These are phyloP conservation scores for Eleginops maclovinus DNA, from an alignment of 2,113 vertebrate species.

Conservation along the genomic window DNA sequence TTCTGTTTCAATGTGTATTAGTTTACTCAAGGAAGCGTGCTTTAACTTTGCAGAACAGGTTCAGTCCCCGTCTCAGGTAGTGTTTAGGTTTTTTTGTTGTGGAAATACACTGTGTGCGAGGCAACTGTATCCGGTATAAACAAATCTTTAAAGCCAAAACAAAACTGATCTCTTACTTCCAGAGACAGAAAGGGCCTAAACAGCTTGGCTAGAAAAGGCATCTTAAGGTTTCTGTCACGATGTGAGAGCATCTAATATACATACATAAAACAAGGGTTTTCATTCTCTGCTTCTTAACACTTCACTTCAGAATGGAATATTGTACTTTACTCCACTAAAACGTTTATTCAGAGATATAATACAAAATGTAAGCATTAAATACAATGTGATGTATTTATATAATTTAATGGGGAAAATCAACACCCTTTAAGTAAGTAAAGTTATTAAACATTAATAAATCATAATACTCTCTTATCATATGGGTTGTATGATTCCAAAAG, in stretches of 20 bases:
- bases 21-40: not conserved
- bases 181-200: not conserved
- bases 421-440: too few species aligned
- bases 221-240: not conserved
- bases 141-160: slow-evolving; percentile 28
- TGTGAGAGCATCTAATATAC: not conserved
- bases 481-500: too few species aligned
- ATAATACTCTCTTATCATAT: too few species aligned
- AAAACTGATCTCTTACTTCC: slow-evolving; percentile 7
- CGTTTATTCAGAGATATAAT: too few species aligned
- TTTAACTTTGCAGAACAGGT: slow-evolving; percentile 13
- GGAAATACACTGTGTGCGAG: slow-evolving; percentile 40
- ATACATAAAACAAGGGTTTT: not conserved
- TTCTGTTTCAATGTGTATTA: too few species aligned
- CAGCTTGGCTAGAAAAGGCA: not conserved
- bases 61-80: not conserved
- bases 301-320: too few species aligned
- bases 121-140: slow-evolving; percentile 58
- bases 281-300: too few species aligned
- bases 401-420: too few species aligned
- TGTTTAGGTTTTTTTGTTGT: slow-evolving; percentile 57
- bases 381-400: too few species aligned
- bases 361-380: too few species aligned
- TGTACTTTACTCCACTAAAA: too few species aligned
- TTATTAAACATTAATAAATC: too few species aligned